Percentiles rank a stretch among this genome's conserved stretches.
phyloP scores from a whole-genome alignment of 2,888 invertebrate species.

The Amaurobius ferox region DNA sequence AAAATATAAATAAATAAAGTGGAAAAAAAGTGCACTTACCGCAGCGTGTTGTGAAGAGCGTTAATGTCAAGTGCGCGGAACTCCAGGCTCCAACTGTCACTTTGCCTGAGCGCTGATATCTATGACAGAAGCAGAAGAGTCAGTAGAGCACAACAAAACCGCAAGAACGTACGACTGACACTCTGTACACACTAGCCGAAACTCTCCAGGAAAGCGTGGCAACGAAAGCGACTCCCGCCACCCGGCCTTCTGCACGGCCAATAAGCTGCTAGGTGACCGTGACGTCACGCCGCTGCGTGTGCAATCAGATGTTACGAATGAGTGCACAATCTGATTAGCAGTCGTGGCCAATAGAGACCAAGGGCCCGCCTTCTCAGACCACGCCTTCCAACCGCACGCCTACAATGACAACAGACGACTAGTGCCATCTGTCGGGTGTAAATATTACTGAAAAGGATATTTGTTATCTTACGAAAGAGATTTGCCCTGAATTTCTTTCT shows the following conservation, averaged over 20 bases:
- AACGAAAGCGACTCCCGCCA: conserved; percentile 66
- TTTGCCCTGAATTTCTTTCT: conserved; percentile 9
- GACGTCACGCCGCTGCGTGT: conserved; percentile 72
- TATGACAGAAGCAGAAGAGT: conserved; percentile 66
- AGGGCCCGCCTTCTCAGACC: conserved; percentile 52
- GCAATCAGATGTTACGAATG: conserved; percentile 72
- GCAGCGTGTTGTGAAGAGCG: conserved; percentile 27
- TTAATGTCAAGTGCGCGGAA: conserved; percentile 65
- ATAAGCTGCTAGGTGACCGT: conserved; percentile 72
- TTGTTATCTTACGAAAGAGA: no score
- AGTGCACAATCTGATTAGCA: conserved; percentile 72
- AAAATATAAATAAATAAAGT: conserved; percentile 23
- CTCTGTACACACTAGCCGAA: conserved; percentile 42
- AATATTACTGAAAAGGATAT: no score
- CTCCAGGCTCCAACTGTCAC: conserved; percentile 60
- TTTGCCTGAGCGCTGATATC: conserved; percentile 61
- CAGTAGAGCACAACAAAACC: conserved; percentile 70
- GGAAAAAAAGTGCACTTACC: conserved; percentile 47
- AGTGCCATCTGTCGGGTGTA: conserved; percentile 53
- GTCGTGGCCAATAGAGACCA: conserved; percentile 53
- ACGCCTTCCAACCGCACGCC: conserved; percentile 40
- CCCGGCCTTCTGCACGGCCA: conserved; percentile 67
- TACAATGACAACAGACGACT: conserved; percentile 3
- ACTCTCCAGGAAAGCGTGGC: conserved; percentile 63
- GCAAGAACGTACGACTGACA: conserved; percentile 62